Conservation (phyloP, 2,113 vertebrate genomes). For the Zapornia atra region DNA sequence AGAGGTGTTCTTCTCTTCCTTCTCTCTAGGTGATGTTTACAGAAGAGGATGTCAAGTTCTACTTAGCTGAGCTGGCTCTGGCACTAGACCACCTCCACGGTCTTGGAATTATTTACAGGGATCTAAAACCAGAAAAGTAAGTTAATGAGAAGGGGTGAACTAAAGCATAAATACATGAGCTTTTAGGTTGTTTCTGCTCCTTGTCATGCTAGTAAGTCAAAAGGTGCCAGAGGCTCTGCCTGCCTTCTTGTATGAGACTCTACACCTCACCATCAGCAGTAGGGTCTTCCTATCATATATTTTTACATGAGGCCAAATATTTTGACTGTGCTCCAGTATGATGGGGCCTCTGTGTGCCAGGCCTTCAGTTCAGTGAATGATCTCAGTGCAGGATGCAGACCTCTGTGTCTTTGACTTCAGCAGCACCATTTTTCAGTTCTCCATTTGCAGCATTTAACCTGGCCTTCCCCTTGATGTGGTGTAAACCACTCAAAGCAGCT, state of each 20-base stretch:
- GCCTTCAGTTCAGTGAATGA: not conserved
- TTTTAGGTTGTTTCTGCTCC: not conserved
- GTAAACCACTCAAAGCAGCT: not conserved
- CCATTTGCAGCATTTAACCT: not conserved
- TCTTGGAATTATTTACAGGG: constrained; percentile 89
- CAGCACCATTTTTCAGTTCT: not conserved
- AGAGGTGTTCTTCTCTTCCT: not conserved
- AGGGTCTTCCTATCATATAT: not conserved
- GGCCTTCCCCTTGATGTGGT: not conserved
- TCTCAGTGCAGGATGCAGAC: not conserved
- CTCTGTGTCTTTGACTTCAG: not conserved
- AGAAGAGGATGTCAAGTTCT: constrained; percentile 90
- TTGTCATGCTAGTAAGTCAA: not conserved
- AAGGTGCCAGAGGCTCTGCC: not conserved
- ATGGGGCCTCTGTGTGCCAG: not conserved
- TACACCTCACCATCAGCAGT: not conserved
- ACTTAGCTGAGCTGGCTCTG: constrained; percentile 87
- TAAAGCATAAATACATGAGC: not conserved
- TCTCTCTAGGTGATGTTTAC: constrained; percentile 88
- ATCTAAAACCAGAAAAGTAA: constrained; percentile 90
- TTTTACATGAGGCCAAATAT: not conserved
- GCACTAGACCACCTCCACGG: constrained; percentile 86
- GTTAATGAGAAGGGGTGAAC: not conserved
- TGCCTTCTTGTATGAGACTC: not conserved
- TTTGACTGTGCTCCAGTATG: not conserved